These are phyloP conservation scores for Podotricha telesiphe DNA, from an alignment of 2,888 invertebrate species.

Conservation along the genomic window DNA sequence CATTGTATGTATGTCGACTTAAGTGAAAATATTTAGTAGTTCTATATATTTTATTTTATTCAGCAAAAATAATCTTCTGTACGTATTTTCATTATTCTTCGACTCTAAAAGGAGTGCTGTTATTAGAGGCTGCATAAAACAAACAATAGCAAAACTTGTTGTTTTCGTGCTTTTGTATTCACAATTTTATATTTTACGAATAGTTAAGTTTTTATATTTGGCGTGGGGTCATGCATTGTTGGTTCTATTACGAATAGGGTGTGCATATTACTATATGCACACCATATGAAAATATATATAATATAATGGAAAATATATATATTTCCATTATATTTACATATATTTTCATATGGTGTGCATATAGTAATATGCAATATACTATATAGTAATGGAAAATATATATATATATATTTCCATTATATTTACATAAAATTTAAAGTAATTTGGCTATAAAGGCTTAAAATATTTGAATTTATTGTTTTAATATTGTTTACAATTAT, in stretches of 20 bases:
- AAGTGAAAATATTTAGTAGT: not conserved
- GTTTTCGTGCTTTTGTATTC: conserved; percentile 21
- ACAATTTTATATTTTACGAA: conserved; percentile 16
- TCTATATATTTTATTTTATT: conserved; percentile 16
- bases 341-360: no score
- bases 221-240: conserved; percentile 10
- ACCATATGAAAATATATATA: no score
- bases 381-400: no score
- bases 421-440: no score
- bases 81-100: conserved; percentile 24
- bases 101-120: conserved; percentile 17
- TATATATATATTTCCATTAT: no score
- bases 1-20: not conserved
- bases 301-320: no score
- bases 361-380: no score
- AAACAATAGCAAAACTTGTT: conserved; percentile 18
- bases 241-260: not conserved
- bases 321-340: no score
- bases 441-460: no score
- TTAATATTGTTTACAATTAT: no score
- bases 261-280: not conserved
- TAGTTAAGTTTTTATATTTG: conserved; percentile 23
- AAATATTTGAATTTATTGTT: no score
- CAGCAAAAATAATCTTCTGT: conserved; percentile 7
- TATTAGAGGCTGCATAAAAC: conserved; percentile 25